Evolutionary conservation across 2,797 vertebrate species (phyloP).

Genomic region (Cyprinodon diabolis): DNA sequence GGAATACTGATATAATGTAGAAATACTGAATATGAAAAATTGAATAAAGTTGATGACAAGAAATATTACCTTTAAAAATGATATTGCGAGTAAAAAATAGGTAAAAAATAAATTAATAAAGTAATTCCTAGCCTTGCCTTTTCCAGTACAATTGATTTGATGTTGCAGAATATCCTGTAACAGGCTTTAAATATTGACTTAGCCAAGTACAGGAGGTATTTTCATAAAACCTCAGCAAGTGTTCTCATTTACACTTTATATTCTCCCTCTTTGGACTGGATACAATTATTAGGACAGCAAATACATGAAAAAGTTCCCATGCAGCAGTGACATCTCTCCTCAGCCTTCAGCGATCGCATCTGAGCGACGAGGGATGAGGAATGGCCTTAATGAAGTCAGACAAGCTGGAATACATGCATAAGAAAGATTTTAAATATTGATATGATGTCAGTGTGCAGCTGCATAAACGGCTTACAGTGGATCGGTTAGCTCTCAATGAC

Average conservation of each 20-base stretch:
- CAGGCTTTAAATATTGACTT: no score
- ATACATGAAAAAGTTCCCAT: conserved; percentile 40
- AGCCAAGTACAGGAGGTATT: background rate
- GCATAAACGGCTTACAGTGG: conserved; percentile 82
- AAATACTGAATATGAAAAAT: no score
- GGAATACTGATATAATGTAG: no score
- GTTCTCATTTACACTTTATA: background rate
- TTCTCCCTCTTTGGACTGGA: conserved; percentile 33
- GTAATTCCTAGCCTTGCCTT: background rate
- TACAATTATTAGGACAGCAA: conserved; percentile 36
- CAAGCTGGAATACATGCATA: conserved; percentile 93
- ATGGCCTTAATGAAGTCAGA: conserved; percentile 94
- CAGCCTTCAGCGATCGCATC: conserved; percentile 84
- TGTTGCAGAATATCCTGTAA: background rate
- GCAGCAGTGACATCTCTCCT: conserved; percentile 48
- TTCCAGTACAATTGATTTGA: background rate
- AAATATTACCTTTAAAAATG: background rate
- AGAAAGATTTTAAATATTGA: conserved; percentile 95
- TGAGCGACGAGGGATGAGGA: conserved; percentile 83
- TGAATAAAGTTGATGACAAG: background rate
- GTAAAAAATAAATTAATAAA: background rate
- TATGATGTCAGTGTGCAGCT: conserved; percentile 88
- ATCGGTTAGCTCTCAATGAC: conserved; percentile 80
- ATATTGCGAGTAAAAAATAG: background rate
- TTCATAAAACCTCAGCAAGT: conserved; percentile 3